phyloP scores from a whole-genome alignment of 2,888 invertebrate genomes.

The Slavum lentiscoides region DNA sequence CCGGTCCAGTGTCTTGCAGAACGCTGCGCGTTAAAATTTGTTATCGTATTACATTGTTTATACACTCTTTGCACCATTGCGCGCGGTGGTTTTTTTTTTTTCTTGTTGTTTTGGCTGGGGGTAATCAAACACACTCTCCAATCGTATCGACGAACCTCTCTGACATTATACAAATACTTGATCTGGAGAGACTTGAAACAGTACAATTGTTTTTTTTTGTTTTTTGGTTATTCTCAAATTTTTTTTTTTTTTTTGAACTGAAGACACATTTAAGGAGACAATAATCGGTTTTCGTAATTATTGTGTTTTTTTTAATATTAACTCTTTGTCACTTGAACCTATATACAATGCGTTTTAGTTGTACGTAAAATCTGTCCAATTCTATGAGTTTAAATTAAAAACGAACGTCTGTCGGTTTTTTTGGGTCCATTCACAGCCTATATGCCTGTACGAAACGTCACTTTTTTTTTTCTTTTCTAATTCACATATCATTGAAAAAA shows the following conservation, averaged over 20 bases:
- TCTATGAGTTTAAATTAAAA: slow-evolving; percentile 2
- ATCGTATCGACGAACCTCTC: neutral
- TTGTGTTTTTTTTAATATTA: slow-evolving; percentile 13
- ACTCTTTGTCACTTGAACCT: too few relatives aligned
- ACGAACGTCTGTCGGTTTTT: slow-evolving; percentile 32
- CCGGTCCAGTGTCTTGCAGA: neutral
- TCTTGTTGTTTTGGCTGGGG: too few relatives aligned
- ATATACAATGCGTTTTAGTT: slow-evolving; percentile 11
- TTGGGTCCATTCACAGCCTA: slow-evolving; percentile 40
- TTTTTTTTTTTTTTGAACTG: neutral
- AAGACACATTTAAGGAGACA: slow-evolving; percentile 14
- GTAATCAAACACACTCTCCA: neutral
- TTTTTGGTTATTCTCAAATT: neutral
- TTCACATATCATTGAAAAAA: slow-evolving; percentile 35
- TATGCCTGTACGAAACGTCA: neutral
- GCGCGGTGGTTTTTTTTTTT: slow-evolving; percentile 14
- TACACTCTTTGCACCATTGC: slow-evolving; percentile 1
- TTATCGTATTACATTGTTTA: slow-evolving; percentile 40
- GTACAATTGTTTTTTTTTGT: slow-evolving; percentile 28
- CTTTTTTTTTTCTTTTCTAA: neutral
- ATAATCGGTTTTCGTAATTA: slow-evolving; percentile 27
- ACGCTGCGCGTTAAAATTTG: slow-evolving; percentile 13
- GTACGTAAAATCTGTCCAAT: slow-evolving; percentile 12
- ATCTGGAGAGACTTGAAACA: slow-evolving; percentile 36
- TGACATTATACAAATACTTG: slow-evolving; percentile 11